Percentiles rank a stretch among this genome's conserved stretches.
Conservation (phyloP, 1,140 invertebrate species). For the Orchesella cincta region DNA sequence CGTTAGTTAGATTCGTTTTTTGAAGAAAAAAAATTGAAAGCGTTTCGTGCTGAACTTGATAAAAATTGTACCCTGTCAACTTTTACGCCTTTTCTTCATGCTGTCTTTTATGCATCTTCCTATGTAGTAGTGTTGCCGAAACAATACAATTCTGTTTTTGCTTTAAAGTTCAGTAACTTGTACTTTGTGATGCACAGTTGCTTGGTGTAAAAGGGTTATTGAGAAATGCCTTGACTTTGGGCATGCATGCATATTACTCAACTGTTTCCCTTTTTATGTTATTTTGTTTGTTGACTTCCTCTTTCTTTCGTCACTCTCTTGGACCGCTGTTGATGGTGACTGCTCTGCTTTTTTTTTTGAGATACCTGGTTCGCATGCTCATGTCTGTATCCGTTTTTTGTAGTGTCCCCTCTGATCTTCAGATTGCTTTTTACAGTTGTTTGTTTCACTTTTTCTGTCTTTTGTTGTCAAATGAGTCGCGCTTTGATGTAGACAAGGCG, state of each 20-base stretch:
- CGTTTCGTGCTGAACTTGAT: not conserved
- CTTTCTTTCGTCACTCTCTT: not conserved
- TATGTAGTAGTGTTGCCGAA: not conserved
- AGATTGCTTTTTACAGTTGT: not conserved
- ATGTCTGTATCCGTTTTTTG: not conserved
- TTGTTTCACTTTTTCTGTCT: slow-evolving; percentile 15
- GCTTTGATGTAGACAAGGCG: not conserved
- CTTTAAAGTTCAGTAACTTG: not conserved
- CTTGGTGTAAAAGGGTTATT: not conserved
- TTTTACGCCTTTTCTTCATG: not conserved
- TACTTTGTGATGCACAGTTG: not conserved
- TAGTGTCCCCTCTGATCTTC: slow-evolving; percentile 7
- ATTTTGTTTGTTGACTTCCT: not conserved
- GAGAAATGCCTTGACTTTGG: not conserved
- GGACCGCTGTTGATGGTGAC: not conserved
- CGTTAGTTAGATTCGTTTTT: not conserved
- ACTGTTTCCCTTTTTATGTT: not conserved
- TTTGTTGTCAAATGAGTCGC: not conserved
- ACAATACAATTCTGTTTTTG: not conserved
- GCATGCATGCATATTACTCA: not conserved
- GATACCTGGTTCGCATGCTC: not conserved
- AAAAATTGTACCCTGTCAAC: slow-evolving; percentile 8
- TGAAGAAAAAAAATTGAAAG: slow-evolving; percentile 15
- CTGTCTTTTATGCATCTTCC: not conserved
- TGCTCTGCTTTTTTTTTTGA: not conserved